A percentile compares a stretch with the other conserved stretches of the same genome.
These are phyloP conservation scores for Rhabdomys dilectus DNA, from an alignment of 2,113 vertebrate species.

Conservation along the genomic window DNA sequence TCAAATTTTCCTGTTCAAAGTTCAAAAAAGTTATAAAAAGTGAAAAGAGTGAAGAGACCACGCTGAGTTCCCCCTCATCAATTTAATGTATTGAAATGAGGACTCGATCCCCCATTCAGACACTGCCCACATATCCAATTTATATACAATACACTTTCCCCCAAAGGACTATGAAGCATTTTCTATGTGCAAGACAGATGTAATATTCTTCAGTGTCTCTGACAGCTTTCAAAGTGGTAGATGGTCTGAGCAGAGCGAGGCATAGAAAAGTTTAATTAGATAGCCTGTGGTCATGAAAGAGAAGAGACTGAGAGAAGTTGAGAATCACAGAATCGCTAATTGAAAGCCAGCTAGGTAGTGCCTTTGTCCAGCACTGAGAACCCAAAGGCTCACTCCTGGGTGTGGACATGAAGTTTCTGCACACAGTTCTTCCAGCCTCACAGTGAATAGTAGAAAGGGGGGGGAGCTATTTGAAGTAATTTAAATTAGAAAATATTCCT, in stretches of 20 bases:
- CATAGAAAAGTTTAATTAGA: slow-evolving; percentile 66
- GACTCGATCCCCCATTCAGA: slow-evolving; percentile 56
- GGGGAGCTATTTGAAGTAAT: slow-evolving; percentile 19
- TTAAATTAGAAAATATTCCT: slow-evolving; percentile 42
- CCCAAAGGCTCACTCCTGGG: neutral
- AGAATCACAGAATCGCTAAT: slow-evolving; percentile 43
- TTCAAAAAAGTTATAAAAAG: slow-evolving; percentile 62
- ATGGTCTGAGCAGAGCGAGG: neutral
- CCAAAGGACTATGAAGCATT: slow-evolving; percentile 41
- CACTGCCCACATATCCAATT: slow-evolving; percentile 61
- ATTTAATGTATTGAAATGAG: slow-evolving; percentile 70
- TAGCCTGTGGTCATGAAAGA: slow-evolving; percentile 32
- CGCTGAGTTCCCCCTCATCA: slow-evolving; percentile 32
- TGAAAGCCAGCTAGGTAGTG: neutral
- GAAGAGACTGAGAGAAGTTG: slow-evolving; percentile 9
- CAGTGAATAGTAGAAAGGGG: neutral
- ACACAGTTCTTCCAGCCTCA: neutral
- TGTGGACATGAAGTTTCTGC: neutral
- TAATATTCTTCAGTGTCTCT: slow-evolving; percentile 37
- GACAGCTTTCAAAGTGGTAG: slow-evolving; percentile 53
- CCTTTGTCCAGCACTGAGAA: neutral
- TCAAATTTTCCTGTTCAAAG: slow-evolving; percentile 60
- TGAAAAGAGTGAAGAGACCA: slow-evolving; percentile 15
- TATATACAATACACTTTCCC: slow-evolving; percentile 40
- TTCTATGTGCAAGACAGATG: neutral